These are phyloP conservation scores for Xiphydria camelus DNA, from an alignment of 2,888 invertebrate species.

Conservation along the genomic window DNA sequence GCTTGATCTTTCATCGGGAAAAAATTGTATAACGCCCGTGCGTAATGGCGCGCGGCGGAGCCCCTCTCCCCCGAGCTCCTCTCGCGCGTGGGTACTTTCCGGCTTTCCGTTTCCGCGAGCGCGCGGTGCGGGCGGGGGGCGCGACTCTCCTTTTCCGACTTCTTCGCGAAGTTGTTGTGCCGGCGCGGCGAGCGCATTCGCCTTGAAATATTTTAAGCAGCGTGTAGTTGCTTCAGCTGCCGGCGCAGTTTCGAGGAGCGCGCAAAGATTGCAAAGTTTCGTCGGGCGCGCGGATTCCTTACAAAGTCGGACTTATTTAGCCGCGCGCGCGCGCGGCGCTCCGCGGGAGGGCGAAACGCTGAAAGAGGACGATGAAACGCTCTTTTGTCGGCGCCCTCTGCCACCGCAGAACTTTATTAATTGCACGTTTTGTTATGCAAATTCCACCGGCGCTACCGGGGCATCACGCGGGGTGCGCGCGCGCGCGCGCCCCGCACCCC, in stretches of 20 bases:
- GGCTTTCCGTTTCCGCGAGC: neutral
- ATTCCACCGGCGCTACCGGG: conserved; percentile 38
- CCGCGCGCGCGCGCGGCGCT: conserved; percentile 22
- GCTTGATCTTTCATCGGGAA: neutral
- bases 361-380: conserved; percentile 53
- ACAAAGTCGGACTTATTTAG: conserved; percentile 51
- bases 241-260: conserved; percentile 19
- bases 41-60: neutral
- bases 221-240: conserved; percentile 16
- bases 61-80: no score
- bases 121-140: conserved; percentile 4
- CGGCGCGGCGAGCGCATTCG: conserved; percentile 20
- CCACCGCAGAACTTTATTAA: conserved; percentile 52
- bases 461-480: conserved; percentile 10
- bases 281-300: conserved; percentile 37
- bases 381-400: conserved; percentile 47
- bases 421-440: conserved; percentile 57
- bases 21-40: neutral
- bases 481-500: conserved; percentile 7
- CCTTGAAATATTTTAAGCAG: conserved; percentile 30
- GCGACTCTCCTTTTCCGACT: no score
- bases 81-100: neutral
- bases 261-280: conserved; percentile 46
- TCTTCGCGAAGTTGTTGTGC: neutral
- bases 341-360: conserved; percentile 21